Base-by-base conservation (phyloP, 2,888 invertebrate genomes). In the Dilophus febrilis region DNA sequence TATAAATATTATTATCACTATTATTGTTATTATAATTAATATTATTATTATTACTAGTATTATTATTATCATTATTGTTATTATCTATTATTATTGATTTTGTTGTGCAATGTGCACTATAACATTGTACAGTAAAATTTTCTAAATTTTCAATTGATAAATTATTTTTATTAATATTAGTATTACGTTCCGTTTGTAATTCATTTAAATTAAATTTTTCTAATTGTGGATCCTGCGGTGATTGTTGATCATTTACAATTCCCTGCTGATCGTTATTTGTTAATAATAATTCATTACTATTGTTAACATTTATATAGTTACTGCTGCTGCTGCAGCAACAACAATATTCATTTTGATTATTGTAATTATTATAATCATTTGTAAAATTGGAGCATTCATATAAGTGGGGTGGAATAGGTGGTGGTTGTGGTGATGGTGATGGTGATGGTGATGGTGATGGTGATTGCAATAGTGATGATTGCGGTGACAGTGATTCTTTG, bases 401-500 rank as follows among this genome's bases (percentile, higher is more conserved):
- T 37, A 37, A 37, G 28, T 26, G 37, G 28, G 37, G 10, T 37
- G 37, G 7, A 29, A 17, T 37, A 29, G 37, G 29, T 41, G 41
- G 31, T 47, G 42, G 42, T 48, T 46, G 37, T 48, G 46, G 10
- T 29, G 13, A n/a, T 37, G 32, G 17, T 26, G 38, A 13, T 44
- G 43, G 18, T 47, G 45, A 33, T 38, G 35, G 30, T 45, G 39
- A 33, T 43, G 41, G 37, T 43, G 41, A 29, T 41, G 42, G 13
- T 43, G 45, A 35, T 43, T 40, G 28, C 40, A 41, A 33, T 38
- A 29, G 14, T 33, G 33, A 16, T 42, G 41, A 27, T 48, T 46
- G 27, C 38, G 26, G 16, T 31, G 42, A 14, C 48, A 44, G 29
- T 49, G 48, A 17, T 50, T 47, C 41, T 53, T 51, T 35, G 48